Evolutionary conservation across 1,140 invertebrate genomes (phyloP), one percentile per base, ranked within the genome.

Genomic region (Calephelis nemesis): DNA sequence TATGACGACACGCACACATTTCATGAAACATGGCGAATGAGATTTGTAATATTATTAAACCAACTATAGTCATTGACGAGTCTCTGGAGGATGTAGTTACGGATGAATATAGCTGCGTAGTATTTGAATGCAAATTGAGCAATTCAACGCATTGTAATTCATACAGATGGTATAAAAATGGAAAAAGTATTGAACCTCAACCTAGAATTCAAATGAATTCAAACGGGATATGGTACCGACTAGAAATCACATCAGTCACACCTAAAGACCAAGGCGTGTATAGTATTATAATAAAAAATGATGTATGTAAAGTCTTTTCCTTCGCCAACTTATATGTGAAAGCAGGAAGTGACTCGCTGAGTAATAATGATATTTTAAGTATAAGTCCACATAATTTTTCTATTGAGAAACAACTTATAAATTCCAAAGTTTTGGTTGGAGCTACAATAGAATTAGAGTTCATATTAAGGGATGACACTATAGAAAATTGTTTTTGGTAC

Each of bases 111-210:
- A 66, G 71, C 4, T 70, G 50, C 68, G 67, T 54, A 47, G 64
- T 73, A 42, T 76, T 78, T 63, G 71, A 78, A 71, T 78, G 77
- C 60, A 76, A 71, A 69, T 15, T 76, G 47, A 70, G 47, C 49
- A 65, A 67, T 39, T 71, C 67, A 13, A 11, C 39, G 7, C 66
- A 66, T 42, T 68, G 52, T 45, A 63, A 47, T 9, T 68, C 63
- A 7, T 69, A 62, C 48, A 72, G 48, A 63, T 79, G 77, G 77
- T 71, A 71, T 42, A 77, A 77, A 69, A 71, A 79, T 63, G 77
- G 77, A 4, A 68, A 71, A 70, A 45, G 65, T 49, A 58, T 77
- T 48, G 64, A 73, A 63, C 19, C 64, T 11, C 69, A 67, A 7
- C 42, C 64, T 9, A 69, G 68, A 67, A 54, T 71, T 39, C 72